Conservation (phyloP, 2,797 vertebrate genomes). For the Champsocephalus esox region DNA sequence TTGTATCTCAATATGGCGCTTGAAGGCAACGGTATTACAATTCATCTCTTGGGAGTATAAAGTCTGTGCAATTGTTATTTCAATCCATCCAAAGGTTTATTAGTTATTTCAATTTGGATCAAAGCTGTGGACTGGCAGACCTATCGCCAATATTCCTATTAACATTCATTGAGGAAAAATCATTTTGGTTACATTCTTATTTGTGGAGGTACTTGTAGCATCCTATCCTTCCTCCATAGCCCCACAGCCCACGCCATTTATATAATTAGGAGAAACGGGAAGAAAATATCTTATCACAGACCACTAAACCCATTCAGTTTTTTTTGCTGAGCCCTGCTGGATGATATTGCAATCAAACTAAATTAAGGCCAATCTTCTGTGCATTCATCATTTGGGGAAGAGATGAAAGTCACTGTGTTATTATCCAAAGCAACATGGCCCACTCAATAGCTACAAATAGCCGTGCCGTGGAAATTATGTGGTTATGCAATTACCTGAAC, state of each 20-base stretch:
- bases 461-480: conserved; percentile 44
- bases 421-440: conserved; percentile 31
- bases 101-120: not conserved
- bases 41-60: not conserved
- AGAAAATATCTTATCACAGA: conserved; percentile 76
- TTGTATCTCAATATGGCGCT: not conserved
- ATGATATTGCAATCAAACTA: conserved; percentile 73
- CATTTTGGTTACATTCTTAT: not conserved
- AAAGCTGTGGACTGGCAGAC: not conserved
- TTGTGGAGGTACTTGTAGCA: conserved; percentile 11
- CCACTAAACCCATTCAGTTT: conserved; percentile 79
- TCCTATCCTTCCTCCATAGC: conserved; percentile 24
- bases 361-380: conserved; percentile 76
- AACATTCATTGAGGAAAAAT: not conserved
- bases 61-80: not conserved
- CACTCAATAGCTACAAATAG: conserved; percentile 37
- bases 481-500: conserved; percentile 58
- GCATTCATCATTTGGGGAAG: conserved; percentile 50
- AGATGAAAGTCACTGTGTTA: conserved; percentile 47
- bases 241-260: conserved; percentile 13
- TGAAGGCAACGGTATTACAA: not conserved
- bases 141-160: not conserved
- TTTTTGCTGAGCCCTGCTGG: conserved; percentile 65
- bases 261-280: conserved; percentile 68
- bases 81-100: not conserved